Conservation (phyloP, 2,888 invertebrate species). For the Epinotia nisella region DNA sequence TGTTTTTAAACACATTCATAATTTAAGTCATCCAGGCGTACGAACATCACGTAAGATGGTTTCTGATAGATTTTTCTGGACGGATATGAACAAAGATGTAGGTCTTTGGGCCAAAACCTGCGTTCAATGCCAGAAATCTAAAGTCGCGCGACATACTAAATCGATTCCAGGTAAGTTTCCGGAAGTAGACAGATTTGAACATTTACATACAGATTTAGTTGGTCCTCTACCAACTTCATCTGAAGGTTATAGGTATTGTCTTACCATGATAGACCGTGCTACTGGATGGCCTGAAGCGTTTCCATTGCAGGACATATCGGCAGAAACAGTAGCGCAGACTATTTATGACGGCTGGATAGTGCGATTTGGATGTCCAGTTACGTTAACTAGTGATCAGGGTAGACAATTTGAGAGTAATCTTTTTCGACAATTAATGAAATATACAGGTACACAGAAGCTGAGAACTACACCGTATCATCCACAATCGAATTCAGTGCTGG, state of each 20-base stretch:
- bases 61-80: too few relatives aligned
- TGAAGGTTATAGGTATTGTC: constrained; percentile 40
- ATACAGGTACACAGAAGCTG: neutral
- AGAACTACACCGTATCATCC: constrained; percentile 7
- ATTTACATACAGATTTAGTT: constrained; percentile 23
- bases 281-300: constrained; percentile 23
- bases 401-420: constrained; percentile 23
- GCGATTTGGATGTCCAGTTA: too few relatives aligned
- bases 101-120: too few relatives aligned
- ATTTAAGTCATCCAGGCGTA: too few relatives aligned
- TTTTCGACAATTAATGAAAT: constrained; percentile 14
- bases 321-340: constrained; percentile 40
- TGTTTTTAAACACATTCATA: too few relatives aligned
- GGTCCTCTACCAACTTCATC: constrained; percentile 33
- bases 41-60: too few relatives aligned
- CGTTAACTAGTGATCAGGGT: constrained; percentile 41
- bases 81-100: too few relatives aligned
- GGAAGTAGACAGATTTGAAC: constrained; percentile 43
- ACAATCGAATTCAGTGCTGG: neutral
- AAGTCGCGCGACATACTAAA: constrained; percentile 9
- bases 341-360: too few relatives aligned
- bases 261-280: constrained; percentile 10
- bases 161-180: constrained; percentile 25
- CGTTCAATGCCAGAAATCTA: too few relatives aligned
- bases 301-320: constrained; percentile 35